phyloP scores from a whole-genome alignment of 2,113 vertebrate genomes.

The Lepidothrix coronata region DNA sequence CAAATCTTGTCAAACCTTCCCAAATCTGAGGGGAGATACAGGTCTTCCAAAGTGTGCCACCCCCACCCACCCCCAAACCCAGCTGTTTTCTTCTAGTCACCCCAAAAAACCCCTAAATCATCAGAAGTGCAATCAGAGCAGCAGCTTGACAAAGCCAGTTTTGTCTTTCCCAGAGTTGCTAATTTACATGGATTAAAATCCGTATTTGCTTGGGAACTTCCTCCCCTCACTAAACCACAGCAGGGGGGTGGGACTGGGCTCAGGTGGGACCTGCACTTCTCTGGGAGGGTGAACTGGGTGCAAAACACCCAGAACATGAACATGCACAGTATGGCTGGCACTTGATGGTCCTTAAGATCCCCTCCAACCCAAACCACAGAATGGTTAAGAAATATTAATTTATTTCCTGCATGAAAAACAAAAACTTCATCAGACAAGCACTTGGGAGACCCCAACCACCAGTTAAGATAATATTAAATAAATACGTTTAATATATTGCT shows the following conservation, averaged over 20 bases:
- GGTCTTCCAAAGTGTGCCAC: not conserved
- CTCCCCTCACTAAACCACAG: not conserved
- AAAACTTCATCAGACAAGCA: not conserved
- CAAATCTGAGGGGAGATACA: not conserved
- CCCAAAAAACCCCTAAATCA: conserved; percentile 7
- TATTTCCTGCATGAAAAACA: not conserved
- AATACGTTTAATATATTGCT: not conserved
- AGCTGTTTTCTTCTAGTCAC: conserved; percentile 9
- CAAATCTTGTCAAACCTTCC: no score
- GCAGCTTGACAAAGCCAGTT: not conserved
- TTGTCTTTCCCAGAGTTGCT: not conserved
- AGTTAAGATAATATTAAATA: not conserved
- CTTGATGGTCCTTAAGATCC: not conserved
- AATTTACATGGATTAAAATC: not conserved
- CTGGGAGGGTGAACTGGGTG: not conserved
- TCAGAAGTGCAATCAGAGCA: not conserved
- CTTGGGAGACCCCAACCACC: not conserved
- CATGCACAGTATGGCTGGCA: not conserved
- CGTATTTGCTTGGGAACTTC: not conserved
- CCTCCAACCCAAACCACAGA: not conserved
- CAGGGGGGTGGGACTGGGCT: not conserved
- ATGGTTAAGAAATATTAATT: not conserved
- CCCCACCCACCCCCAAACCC: conserved; percentile 22
- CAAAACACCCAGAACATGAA: not conserved
- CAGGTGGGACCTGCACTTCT: not conserved